Conservation (phyloP, 2,113 vertebrate species). For the Notothenia rossii region DNA sequence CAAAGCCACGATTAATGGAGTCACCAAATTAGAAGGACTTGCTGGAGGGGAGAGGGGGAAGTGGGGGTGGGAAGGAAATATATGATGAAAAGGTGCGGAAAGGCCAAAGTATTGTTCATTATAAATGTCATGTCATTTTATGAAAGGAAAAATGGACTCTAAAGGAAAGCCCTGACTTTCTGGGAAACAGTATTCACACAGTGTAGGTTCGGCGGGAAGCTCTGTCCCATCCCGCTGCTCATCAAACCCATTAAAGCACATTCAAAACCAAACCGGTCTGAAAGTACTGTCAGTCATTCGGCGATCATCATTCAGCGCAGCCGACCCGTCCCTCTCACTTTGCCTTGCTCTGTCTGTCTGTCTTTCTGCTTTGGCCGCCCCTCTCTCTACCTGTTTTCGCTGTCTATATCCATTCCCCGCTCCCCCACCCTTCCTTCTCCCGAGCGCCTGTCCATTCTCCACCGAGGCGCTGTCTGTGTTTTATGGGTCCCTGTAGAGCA, state of each 20-base stretch:
- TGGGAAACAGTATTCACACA: not conserved
- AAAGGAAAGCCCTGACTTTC: slow-evolving; percentile 17
- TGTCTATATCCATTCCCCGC: slow-evolving; percentile 45
- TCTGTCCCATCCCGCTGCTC: slow-evolving; percentile 3
- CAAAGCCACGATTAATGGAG: slow-evolving; percentile 94
- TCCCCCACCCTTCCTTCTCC: slow-evolving; percentile 32
- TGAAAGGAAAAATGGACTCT: slow-evolving; percentile 20
- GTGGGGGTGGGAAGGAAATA: slow-evolving; percentile 57
- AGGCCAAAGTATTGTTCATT: slow-evolving; percentile 45
- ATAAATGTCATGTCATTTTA: slow-evolving; percentile 58
- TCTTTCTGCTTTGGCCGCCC: slow-evolving; percentile 21
- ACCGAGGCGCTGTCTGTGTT: slow-evolving; percentile 74
- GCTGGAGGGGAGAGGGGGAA: slow-evolving; percentile 49
- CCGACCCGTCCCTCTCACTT: slow-evolving; percentile 75
- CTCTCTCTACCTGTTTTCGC: slow-evolving; percentile 56
- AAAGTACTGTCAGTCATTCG: slow-evolving; percentile 15
- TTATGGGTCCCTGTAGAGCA: slow-evolving; percentile 80
- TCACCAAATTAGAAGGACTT: slow-evolving; percentile 90
- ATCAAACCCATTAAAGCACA: slow-evolving; percentile 25
- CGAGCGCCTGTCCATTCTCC: slow-evolving; percentile 55
- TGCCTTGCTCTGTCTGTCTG: slow-evolving; percentile 23
- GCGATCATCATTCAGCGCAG: slow-evolving; percentile 16
- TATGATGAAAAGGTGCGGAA: slow-evolving; percentile 46
- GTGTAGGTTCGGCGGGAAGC: not conserved
- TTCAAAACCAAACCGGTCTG: slow-evolving; percentile 22